phyloP scores from a whole-genome alignment of 2,797 vertebrate genomes.

The Vultur gryphus region DNA sequence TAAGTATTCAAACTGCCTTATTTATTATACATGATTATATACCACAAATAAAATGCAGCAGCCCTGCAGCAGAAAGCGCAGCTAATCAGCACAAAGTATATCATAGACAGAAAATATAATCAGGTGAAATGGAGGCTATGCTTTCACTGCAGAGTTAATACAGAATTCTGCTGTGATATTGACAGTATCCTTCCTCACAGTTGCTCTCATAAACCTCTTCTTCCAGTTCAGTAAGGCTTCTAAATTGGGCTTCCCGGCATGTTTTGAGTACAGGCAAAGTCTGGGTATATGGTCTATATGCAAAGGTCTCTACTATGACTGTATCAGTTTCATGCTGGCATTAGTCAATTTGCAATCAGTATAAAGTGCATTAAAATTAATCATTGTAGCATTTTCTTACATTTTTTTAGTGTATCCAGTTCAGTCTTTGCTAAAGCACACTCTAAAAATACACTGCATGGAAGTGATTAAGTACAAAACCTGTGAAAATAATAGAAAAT shows the following conservation, averaged over 20 bases:
- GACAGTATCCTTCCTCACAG: background rate
- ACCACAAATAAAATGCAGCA: conserved; percentile 1
- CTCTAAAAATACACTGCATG: background rate
- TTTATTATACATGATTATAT: background rate
- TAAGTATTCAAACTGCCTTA: background rate
- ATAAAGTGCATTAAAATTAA: background rate
- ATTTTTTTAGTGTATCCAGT: background rate
- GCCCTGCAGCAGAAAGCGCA: conserved; percentile 35
- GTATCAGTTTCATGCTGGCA: background rate
- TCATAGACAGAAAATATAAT: background rate
- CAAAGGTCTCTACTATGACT: background rate
- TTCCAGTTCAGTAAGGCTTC: background rate
- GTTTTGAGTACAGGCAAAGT: background rate
- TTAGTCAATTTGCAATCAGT: background rate
- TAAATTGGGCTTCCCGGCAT: background rate
- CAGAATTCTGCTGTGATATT: background rate
- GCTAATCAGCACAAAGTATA: conserved; percentile 20
- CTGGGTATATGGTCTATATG: background rate
- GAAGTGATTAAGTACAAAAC: background rate
- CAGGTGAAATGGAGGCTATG: background rate
- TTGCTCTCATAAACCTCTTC: background rate
- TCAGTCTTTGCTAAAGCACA: background rate
- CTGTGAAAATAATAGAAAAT: background rate
- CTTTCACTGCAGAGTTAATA: background rate
- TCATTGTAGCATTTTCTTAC: background rate